Evolutionary conservation across 2,113 vertebrate species (phyloP).

Genomic region (Amblyornis subalaris): DNA sequence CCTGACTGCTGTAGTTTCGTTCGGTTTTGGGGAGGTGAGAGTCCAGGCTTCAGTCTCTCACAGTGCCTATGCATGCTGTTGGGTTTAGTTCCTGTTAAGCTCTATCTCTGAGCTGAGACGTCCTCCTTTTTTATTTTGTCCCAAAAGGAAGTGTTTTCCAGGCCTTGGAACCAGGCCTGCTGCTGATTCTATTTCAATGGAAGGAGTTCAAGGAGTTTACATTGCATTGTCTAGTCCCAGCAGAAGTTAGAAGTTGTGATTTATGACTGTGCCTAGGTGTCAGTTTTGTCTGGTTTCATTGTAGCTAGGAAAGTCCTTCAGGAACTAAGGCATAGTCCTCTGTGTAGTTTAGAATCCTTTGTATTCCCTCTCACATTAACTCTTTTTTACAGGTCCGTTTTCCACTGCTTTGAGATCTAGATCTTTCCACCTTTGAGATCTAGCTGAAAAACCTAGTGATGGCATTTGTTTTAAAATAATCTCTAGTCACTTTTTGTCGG

Average conservation of each 20-base stretch:
- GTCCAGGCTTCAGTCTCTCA: neutral
- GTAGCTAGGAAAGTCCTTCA: neutral
- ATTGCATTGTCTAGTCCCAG: neutral
- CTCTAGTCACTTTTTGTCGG: neutral
- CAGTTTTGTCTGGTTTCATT: neutral
- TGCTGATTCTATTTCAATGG: neutral
- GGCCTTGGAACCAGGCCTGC: neutral
- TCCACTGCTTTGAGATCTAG: too few species aligned
- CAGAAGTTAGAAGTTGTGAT: neutral
- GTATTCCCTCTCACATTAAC: neutral
- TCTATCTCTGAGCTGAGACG: neutral
- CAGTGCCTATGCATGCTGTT: neutral
- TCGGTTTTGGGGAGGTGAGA: neutral
- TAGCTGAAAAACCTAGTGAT: neutral
- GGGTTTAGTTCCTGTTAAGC: neutral
- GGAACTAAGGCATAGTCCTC: neutral
- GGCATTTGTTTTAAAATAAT: neutral
- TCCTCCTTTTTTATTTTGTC: neutral
- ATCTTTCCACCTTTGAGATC: neutral
- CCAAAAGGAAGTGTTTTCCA: neutral
- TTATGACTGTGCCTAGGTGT: neutral
- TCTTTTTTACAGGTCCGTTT: rapidly evolving
- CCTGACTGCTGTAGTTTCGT: neutral
- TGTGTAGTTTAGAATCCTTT: neutral
- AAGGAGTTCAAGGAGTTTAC: neutral